These are phyloP conservation scores for Pogoniulus pusillus DNA, from an alignment of 2,797 vertebrate genomes.

Conservation along the genomic window DNA sequence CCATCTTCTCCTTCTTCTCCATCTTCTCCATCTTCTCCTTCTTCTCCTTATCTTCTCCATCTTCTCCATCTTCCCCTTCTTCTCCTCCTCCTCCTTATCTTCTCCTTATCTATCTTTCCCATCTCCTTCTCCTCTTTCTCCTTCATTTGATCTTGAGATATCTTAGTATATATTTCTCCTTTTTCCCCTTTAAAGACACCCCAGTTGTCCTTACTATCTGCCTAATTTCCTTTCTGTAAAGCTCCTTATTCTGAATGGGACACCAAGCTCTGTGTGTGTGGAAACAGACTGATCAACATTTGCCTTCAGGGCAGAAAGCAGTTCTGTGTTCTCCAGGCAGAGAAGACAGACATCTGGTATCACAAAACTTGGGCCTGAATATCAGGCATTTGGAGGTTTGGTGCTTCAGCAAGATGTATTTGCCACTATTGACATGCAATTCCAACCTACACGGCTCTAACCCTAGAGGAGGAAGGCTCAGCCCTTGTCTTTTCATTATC, in stretches of 20 bases:
- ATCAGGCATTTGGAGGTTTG: not conserved
- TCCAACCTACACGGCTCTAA: not conserved
- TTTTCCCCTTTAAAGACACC: not conserved
- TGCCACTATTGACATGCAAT: not conserved
- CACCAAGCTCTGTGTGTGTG: not conserved
- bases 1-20: too few species aligned
- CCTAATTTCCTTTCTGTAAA: not conserved
- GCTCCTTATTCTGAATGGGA: not conserved
- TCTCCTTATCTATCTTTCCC: too few species aligned
- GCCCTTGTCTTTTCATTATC: not conserved
- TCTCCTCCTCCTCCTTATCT: too few species aligned
- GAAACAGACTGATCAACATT: not conserved
- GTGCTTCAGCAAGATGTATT: not conserved
- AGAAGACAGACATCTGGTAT: not conserved
- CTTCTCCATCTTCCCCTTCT: too few species aligned
- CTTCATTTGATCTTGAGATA: not conserved
- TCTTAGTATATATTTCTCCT: not conserved
- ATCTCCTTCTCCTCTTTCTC: too few species aligned
- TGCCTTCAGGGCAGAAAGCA: not conserved
- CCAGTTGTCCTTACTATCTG: not conserved
- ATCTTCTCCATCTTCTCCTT: too few species aligned
- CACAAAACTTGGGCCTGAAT: not conserved
- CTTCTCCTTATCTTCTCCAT: too few species aligned
- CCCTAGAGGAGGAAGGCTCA: not conserved
- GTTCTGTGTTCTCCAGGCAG: not conserved